These are phyloP conservation scores for Hesperophylax magnus DNA, from an alignment of 1,140 invertebrate species.

Conservation along the genomic window DNA sequence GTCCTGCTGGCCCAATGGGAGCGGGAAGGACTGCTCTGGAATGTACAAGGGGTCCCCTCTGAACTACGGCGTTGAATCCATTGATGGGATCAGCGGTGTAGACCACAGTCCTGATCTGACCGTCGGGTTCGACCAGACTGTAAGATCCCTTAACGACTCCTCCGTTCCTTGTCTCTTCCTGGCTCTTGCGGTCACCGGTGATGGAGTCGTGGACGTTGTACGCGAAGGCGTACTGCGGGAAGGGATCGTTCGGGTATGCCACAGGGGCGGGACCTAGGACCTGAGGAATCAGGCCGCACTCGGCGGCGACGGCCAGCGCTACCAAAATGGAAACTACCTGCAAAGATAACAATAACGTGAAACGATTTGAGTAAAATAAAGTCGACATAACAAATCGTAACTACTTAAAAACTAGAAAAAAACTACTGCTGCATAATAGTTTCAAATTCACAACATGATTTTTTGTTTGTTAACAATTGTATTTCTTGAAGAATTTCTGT, in stretches of 20 bases:
- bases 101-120: conserved; percentile 61
- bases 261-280: conserved; percentile 57
- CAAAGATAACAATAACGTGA: not conserved
- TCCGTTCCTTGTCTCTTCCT: conserved; percentile 69
- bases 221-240: conserved; percentile 69
- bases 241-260: conserved; percentile 66
- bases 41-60: conserved; percentile 54
- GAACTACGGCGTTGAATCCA: conserved; percentile 65
- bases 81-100: conserved; percentile 66
- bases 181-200: conserved; percentile 70
- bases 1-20: conserved; percentile 53
- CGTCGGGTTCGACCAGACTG: conserved; percentile 69
- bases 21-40: conserved; percentile 55
- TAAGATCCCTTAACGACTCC: conserved; percentile 68
- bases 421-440: no score
- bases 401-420: no score
- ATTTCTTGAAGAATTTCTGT: no score
- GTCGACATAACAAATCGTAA: no score
- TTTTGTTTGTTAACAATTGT: no score
- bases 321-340: conserved; percentile 52
- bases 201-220: conserved; percentile 69
- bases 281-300: conserved; percentile 55
- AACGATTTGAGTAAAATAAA: no score
- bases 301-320: conserved; percentile 42
- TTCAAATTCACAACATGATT: no score